phyloP scores from a whole-genome alignment of 2,888 invertebrate genomes.

The Tenodera sinensis region DNA sequence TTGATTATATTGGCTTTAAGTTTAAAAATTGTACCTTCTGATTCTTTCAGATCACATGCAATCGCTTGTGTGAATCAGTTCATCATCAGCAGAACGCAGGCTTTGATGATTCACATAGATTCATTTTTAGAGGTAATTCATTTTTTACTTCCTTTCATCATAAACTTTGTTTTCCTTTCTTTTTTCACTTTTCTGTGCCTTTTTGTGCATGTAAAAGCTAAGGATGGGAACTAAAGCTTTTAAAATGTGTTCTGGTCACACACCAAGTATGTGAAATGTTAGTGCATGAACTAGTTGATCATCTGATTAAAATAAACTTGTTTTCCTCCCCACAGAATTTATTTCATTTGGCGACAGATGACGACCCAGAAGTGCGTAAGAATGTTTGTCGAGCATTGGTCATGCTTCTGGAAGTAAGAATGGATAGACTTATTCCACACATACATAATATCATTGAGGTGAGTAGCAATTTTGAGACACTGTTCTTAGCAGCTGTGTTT shows the following conservation, averaged over 20 bases:
- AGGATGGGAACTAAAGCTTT: no score
- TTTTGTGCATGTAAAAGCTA: not conserved
- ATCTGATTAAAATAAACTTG: not conserved
- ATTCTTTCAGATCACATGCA: conserved; percentile 72
- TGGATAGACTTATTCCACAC: conserved; percentile 92
- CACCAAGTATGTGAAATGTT: not conserved
- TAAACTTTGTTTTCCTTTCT: not conserved
- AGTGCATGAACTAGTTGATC: no score
- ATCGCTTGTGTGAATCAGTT: conserved; percentile 99
- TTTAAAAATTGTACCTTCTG: conserved; percentile 20
- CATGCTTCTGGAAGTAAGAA: conserved; percentile 90
- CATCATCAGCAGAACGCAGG: conserved; percentile 89
- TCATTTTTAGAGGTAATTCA: conserved; percentile 72
- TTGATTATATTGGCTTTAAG: not conserved
- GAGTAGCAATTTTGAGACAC: conserved; percentile 32
- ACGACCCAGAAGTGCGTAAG: conserved; percentile 95
- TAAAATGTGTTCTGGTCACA: no score
- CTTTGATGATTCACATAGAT: conserved; percentile 92
- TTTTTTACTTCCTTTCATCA: conserved; percentile 34
- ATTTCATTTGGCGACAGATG: conserved; percentile 91
- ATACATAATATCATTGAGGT: conserved; percentile 95
- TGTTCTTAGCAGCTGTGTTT: no score
- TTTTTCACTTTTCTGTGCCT: not conserved
- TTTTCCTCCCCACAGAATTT: conserved; percentile 60
- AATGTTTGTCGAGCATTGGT: conserved; percentile 97